A percentile compares a stretch with the other conserved stretches of the same genome.
These are phyloP conservation scores for Belonocnema kinseyi DNA, from an alignment of 1,140 invertebrate genomes.

Conservation along the genomic window DNA sequence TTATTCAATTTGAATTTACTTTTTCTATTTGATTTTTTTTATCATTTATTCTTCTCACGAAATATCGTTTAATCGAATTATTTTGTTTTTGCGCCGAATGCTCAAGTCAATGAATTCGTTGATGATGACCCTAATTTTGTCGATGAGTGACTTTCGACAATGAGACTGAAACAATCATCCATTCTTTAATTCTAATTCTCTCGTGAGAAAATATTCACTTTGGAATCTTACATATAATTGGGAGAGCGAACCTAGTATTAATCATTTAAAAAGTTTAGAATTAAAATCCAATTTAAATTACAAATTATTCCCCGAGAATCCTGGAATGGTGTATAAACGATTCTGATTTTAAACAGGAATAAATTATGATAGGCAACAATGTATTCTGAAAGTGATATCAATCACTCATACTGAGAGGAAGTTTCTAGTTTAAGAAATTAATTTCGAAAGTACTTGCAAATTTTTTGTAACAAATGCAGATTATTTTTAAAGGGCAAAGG, in stretches of 20 bases:
- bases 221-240: background rate
- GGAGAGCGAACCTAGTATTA: background rate
- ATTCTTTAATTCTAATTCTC: background rate
- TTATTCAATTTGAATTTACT: no score
- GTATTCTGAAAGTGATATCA: no score
- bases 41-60: background rate
- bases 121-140: constrained; percentile 27
- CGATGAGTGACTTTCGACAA: background rate
- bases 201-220: background rate
- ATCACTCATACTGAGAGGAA: no score
- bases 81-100: background rate
- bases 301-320: background rate
- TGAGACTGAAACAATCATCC: background rate
- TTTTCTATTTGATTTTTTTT: no score
- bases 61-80: no score
- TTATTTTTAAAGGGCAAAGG: no score
- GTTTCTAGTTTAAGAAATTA: no score
- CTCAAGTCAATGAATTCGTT: constrained; percentile 6
- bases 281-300: constrained; percentile 9
- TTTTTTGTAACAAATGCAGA: no score
- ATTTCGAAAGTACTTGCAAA: no score
- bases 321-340: background rate
- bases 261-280: background rate
- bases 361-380: background rate
- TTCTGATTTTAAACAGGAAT: constrained; percentile 5